Evolutionary conservation across 2,797 vertebrate genomes (phyloP).

Genomic region (Jordanella pulchra): DNA sequence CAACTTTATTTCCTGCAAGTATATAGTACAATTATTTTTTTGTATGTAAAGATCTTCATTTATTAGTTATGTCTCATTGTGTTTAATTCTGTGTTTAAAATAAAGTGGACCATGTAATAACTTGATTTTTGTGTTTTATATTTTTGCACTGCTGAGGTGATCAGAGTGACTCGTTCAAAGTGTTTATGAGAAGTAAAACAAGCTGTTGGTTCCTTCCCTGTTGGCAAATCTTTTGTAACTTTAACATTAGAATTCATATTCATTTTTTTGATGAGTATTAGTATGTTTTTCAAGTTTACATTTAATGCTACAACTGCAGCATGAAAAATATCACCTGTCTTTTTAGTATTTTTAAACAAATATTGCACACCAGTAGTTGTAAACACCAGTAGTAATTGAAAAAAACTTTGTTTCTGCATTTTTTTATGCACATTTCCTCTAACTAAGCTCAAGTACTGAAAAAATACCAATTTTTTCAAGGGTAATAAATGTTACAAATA

Average conservation of each 20-base stretch:
- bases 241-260: background rate
- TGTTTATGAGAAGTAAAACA: background rate
- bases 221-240: background rate
- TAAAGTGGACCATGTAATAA: constrained; percentile 72
- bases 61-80: constrained; percentile 39
- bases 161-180: background rate
- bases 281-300: background rate
- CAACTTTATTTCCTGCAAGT: constrained; percentile 13
- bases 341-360: background rate
- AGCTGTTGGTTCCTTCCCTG: background rate
- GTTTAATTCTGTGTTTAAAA: constrained; percentile 56
- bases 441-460: background rate
- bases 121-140: background rate
- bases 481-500: background rate
- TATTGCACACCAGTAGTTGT: background rate
- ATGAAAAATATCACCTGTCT: background rate
- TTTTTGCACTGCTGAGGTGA: background rate
- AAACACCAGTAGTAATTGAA: too few relatives aligned
- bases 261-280: background rate
- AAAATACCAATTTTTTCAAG: background rate
- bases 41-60: constrained; percentile 29
- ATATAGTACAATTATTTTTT: constrained; percentile 15
- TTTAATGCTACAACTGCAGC: background rate
- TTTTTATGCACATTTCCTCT: background rate
- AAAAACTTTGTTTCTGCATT: too few relatives aligned